phyloP scores from a whole-genome alignment of 37 sponge, comb jelly and placozoan species.

The Axinella damicornis region DNA sequence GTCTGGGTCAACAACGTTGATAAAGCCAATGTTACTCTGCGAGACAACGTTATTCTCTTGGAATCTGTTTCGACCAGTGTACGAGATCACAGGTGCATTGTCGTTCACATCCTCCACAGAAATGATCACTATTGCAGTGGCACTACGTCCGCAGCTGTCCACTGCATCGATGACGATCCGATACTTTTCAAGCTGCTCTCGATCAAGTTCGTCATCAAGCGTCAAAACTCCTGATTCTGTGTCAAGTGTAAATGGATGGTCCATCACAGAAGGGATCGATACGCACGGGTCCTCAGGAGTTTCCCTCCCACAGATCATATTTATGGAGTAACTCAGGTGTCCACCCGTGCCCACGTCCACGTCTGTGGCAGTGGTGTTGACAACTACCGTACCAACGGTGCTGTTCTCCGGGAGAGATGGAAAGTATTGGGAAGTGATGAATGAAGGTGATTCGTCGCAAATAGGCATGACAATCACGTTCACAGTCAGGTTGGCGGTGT shows the following conservation, averaged over 20 bases:
- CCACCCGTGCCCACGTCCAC: conserved; percentile 1
- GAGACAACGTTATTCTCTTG: conserved; percentile 3
- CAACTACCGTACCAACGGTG: background rate
- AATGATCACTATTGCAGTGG: conserved; percentile 53
- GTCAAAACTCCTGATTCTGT: conserved; percentile 42
- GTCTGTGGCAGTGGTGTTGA: conserved; percentile 25
- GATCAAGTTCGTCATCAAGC: conserved; percentile 26
- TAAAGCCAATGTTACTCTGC: background rate
- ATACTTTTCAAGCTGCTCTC: conserved; percentile 33
- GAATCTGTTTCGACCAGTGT: background rate
- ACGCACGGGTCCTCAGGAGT: no score
- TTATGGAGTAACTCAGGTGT: background rate
- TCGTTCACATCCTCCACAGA: conserved; percentile 69
- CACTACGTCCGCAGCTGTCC: background rate
- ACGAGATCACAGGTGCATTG: conserved; percentile 41
- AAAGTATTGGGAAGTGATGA: conserved; percentile 4
- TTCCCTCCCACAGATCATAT: background rate
- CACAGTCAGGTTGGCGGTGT: background rate
- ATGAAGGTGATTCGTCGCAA: conserved; percentile 53
- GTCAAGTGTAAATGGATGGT: conserved; percentile 48
- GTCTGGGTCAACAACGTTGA: conserved; percentile 53
- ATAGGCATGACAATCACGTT: background rate
- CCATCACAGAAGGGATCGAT: no score
- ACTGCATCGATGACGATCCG: conserved; percentile 17
- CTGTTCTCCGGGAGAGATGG: conserved; percentile 4